phyloP scores from a whole-genome alignment of 2,113 vertebrate genomes.

The Megatriorchis doriae region DNA sequence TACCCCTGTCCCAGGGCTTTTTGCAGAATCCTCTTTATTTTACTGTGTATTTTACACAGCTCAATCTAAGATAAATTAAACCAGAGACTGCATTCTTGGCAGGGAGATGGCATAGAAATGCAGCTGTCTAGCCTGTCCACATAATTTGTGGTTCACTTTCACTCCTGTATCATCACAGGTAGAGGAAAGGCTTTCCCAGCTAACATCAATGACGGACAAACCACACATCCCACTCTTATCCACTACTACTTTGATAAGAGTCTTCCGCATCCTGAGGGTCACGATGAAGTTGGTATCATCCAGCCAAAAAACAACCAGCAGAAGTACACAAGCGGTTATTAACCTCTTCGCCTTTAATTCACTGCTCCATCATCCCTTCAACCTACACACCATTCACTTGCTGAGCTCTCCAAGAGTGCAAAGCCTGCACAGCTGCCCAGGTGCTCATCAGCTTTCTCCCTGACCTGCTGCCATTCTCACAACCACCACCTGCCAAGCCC shows the following conservation, averaged over 20 bases:
- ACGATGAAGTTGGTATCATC: neutral
- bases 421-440: neutral
- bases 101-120: neutral
- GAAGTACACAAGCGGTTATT: neutral
- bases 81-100: neutral
- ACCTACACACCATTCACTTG: neutral
- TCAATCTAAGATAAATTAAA: neutral
- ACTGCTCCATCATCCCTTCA: neutral
- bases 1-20: neutral
- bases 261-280: neutral
- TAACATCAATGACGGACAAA: rapidly evolving
- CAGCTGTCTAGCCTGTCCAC: neutral
- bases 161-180: neutral
- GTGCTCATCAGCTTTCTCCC: neutral
- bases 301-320: neutral
- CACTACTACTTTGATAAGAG: neutral
- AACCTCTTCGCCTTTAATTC: neutral
- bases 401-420: neutral
- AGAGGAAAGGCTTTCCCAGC: neutral
- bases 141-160: neutral
- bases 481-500: neutral
- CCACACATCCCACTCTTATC: neutral
- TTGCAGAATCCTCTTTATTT: neutral
- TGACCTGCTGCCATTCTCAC: neutral
- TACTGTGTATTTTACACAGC: neutral